A percentile compares a stretch with the other conserved stretches of the same genome.
These are phyloP conservation scores for Microcebus jonahi DNA, from an alignment of 2,113 vertebrate species.

Conservation along the genomic window DNA sequence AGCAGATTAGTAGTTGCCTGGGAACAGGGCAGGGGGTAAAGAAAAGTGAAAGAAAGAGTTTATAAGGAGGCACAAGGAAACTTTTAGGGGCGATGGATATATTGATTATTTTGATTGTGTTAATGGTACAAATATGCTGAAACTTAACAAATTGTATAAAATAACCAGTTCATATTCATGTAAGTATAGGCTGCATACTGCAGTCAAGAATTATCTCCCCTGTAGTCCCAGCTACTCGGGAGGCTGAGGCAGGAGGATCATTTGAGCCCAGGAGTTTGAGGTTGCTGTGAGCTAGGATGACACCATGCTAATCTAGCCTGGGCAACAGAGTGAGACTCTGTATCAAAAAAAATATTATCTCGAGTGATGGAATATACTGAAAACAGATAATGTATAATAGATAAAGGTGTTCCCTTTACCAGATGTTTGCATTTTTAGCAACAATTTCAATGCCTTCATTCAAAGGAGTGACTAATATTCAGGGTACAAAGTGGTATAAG, in stretches of 20 bases:
- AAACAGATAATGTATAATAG: not conserved
- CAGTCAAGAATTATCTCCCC: not conserved
- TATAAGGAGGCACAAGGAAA: not conserved
- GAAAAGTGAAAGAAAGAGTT: not conserved
- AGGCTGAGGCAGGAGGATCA: too few species aligned
- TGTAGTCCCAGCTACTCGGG: too few species aligned
- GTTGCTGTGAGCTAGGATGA: too few species aligned
- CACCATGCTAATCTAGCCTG: too few species aligned
- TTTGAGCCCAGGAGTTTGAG: too few species aligned
- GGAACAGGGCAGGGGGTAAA: not conserved
- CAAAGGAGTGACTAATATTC: not conserved
- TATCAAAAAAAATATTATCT: not conserved
- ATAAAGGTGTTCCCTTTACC: not conserved
- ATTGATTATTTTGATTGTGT: not conserved
- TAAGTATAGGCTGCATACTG: not conserved
- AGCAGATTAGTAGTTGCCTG: not conserved
- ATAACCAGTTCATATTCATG: not conserved
- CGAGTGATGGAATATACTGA: not conserved
- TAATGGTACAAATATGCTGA: not conserved
- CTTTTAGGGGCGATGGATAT: not conserved
- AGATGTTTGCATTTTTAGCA: conserved; percentile 10
- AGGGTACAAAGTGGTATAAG: not conserved
- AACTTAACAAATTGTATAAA: not conserved
- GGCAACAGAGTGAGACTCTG: too few species aligned
- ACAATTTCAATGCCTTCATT: conserved; percentile 18